Base-by-base conservation (phyloP, 37 sponge, comb jelly and placozoan genomes). In the Petrosia ficiformis region DNA sequence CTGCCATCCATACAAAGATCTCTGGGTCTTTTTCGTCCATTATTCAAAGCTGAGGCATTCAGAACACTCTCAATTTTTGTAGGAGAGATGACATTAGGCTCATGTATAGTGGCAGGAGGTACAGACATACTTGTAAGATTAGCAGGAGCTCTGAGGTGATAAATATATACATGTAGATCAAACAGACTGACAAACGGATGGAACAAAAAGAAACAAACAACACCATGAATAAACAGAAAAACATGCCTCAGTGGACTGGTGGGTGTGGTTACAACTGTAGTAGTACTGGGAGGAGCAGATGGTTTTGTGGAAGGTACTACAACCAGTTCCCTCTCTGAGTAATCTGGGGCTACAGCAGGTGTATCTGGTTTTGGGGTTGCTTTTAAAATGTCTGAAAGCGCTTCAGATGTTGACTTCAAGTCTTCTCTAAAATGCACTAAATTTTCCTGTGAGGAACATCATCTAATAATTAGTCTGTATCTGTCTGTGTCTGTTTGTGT, bases 301-400 rank as follows among this genome's bases (percentile, higher is more conserved):
- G 68, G 86, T 40, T 79, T 85, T 29, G 86, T 43, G 59, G 86
- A 70, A 34, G 78, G 80, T 59, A 72, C 63, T 29, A 86, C 81
- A 16, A 82, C 80, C 4, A 86, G 71, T 25, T 84, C 85, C 32
- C 61, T 68, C 34, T 78, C 86, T 6, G 59, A 54, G 24, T 72
- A 41, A 39, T 80, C 70, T 35, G 86, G 86, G 26, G 86, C 78
- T 33, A 75, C 52, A 25, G 57, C 48, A 19, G 80, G 31, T 1
- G 72, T 32, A n/a, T 29, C 37, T 3, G 57, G 37, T 25, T 42
- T 34, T 29, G 81, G 70, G 14, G 75, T 59, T 21, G 69, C 34
- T 2, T 64, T 75, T 8, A 86, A 81, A 70, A 86, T 75, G 57
- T 79, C 76, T 2, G 86, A 67, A 32, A 86, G 80, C 3, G 59